These are phyloP conservation scores for Chlorodrepanis virens DNA, from an alignment of 2,113 vertebrate genomes.

Conservation along the genomic window DNA sequence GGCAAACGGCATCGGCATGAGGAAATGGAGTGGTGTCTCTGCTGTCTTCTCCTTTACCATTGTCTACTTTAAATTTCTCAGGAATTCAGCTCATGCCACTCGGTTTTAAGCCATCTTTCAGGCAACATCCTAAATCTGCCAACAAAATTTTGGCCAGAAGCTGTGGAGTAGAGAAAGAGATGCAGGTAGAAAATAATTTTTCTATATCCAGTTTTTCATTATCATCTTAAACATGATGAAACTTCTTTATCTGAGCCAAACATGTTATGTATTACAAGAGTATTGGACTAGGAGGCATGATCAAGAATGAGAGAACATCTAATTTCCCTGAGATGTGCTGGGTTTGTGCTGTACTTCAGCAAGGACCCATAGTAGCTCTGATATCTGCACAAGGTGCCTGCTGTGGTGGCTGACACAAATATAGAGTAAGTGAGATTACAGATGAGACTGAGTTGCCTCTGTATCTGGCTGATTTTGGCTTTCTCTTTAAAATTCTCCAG, in stretches of 20 bases:
- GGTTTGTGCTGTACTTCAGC: background rate
- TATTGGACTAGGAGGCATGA: background rate
- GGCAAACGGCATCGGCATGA: fast-evolving
- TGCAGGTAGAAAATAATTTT: fast-evolving
- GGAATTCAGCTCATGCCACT: background rate
- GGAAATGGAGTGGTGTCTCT: background rate
- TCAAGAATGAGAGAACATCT: background rate
- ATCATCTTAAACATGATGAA: background rate
- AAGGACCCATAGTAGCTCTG: background rate
- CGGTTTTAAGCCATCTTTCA: background rate
- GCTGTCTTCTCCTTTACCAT: background rate
- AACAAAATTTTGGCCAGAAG: background rate
- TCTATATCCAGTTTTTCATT: background rate
- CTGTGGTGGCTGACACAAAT: background rate
- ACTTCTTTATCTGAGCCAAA: background rate
- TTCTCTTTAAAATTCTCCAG: background rate
- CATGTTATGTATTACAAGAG: background rate
- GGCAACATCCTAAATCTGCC: background rate
- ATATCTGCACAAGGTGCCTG: background rate
- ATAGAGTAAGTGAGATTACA: background rate
- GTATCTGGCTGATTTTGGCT: background rate
- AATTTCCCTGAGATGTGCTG: background rate
- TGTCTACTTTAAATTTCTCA: background rate
- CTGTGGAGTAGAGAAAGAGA: background rate
- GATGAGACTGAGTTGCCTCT: background rate